These are phyloP conservation scores for Bombus waltoni DNA, from an alignment of 1,140 invertebrate species.

Conservation along the genomic window DNA sequence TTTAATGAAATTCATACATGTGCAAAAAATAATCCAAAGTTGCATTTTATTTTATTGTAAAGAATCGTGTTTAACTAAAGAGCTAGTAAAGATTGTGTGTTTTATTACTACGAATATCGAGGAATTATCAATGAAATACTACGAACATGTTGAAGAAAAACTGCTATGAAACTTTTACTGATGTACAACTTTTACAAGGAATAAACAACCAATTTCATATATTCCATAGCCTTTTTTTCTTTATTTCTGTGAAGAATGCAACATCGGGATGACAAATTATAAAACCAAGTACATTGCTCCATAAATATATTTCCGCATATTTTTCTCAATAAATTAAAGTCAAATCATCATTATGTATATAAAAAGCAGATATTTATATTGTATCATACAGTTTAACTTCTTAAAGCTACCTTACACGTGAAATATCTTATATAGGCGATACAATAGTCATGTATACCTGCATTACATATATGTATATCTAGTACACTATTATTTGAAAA, in stretches of 20 bases:
- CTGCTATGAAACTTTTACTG: slow-evolving; percentile 60
- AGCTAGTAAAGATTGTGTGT: slow-evolving; percentile 12
- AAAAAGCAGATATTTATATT: slow-evolving; percentile 57
- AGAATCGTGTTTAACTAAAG: slow-evolving; percentile 16
- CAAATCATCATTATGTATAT: slow-evolving; percentile 47
- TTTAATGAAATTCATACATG: slow-evolving; percentile 5
- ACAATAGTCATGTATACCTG: slow-evolving; percentile 3
- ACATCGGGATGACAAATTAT: not conserved
- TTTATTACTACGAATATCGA: slow-evolving; percentile 44
- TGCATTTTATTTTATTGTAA: slow-evolving; percentile 9
- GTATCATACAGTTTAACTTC: slow-evolving; percentile 34
- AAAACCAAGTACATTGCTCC: slow-evolving; percentile 36
- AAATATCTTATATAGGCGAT: slow-evolving; percentile 24
- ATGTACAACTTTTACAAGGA: slow-evolving; percentile 65
- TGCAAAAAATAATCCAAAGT: not conserved
- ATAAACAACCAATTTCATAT: slow-evolving; percentile 68
- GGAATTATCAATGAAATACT: slow-evolving; percentile 60
- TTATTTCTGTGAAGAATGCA: not conserved
- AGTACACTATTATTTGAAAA: slow-evolving; percentile 14
- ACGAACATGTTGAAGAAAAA: slow-evolving; percentile 54
- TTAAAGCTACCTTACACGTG: slow-evolving; percentile 37
- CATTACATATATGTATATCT: slow-evolving; percentile 5
- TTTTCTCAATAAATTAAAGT: slow-evolving; percentile 40
- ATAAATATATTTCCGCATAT: slow-evolving; percentile 51
- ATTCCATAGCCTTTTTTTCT: not conserved